Percentiles rank a stretch among this genome's conserved stretches.
Conservation (phyloP, 1,140 invertebrate genomes). For the Cherax destructor region DNA sequence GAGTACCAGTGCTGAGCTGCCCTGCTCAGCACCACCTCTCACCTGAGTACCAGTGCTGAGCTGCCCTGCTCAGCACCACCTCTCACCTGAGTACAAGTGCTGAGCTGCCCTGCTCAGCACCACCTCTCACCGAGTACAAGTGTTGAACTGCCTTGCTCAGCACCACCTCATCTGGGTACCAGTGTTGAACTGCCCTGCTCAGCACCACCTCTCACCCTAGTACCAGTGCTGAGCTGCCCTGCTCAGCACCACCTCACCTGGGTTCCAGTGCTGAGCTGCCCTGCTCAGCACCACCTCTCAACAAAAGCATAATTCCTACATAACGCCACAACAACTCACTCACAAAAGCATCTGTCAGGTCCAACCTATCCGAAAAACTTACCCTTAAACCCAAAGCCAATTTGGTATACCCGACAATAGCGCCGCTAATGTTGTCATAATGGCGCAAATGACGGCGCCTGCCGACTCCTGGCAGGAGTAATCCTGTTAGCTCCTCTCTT, state of each 20-base stretch:
- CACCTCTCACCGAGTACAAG: too few relatives aligned
- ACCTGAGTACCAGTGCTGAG: too few relatives aligned
- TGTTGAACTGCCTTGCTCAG: too few relatives aligned
- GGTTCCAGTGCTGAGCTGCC: neutral
- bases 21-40: neutral
- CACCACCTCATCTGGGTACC: too few relatives aligned
- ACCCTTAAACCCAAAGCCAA: conserved; percentile 18
- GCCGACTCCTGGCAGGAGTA: conserved; percentile 31
- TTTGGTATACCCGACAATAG: conserved; percentile 20
- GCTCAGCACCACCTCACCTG: too few relatives aligned
- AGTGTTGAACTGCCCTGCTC: too few relatives aligned
- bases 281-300: neutral
- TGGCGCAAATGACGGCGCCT: conserved; percentile 19
- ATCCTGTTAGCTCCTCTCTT: conserved; percentile 20
- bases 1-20: neutral
- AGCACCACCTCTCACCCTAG: too few relatives aligned
- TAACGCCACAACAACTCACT: conserved; percentile 10
- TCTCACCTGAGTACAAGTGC: neutral
- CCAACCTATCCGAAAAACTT: conserved; percentile 20
- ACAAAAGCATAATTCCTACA: conserved; percentile 19
- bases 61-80: too few relatives aligned
- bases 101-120: neutral
- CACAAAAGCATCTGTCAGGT: conserved; percentile 21
- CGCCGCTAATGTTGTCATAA: conserved; percentile 48
- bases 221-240: too few relatives aligned